These are phyloP conservation scores for Ethmia dodecea DNA, from an alignment of 2,888 invertebrate genomes.

Conservation along the genomic window DNA sequence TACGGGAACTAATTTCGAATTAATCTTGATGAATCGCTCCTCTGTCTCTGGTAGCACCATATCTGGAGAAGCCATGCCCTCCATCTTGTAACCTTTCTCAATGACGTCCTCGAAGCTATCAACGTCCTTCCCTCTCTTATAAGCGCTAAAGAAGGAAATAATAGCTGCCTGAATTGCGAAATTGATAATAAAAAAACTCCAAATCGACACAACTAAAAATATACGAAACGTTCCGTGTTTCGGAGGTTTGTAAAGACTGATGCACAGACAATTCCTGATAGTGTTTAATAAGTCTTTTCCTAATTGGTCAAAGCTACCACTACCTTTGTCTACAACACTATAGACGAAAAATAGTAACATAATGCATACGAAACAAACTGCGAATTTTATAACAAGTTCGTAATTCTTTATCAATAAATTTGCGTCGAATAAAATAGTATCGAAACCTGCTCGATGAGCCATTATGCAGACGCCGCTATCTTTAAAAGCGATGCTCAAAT, in stretches of 20 bases:
- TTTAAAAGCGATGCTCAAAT: conserved; percentile 45
- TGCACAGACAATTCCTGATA: conserved; percentile 42
- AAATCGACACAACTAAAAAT: conserved; percentile 48
- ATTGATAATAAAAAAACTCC: conserved; percentile 62
- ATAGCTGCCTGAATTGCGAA: conserved; percentile 63
- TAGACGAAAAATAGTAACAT: conserved; percentile 53
- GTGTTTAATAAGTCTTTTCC: conserved; percentile 61
- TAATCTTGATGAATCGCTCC: conserved; percentile 45
- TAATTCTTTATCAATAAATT: conserved; percentile 36
- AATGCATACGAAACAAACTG: conserved; percentile 41
- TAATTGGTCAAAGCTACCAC: conserved; percentile 40
- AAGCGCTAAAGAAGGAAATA: conserved; percentile 59
- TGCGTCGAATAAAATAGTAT: conserved; percentile 47
- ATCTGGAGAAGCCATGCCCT: conserved; percentile 65
- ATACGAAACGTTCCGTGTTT: conserved; percentile 45
- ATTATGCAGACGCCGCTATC: conserved; percentile 62
- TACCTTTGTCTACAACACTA: conserved; percentile 33
- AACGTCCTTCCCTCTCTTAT: conserved; percentile 58
- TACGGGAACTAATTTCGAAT: conserved; percentile 43
- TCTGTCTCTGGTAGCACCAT: conserved; percentile 54
- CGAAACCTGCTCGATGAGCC: conserved; percentile 51
- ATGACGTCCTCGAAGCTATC: conserved; percentile 63
- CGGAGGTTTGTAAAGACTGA: conserved; percentile 47
- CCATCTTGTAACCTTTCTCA: conserved; percentile 52
- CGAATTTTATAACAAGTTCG: conserved; percentile 28